Conservation (phyloP, 2,888 invertebrate species). For the Melinaea menophilus region DNA sequence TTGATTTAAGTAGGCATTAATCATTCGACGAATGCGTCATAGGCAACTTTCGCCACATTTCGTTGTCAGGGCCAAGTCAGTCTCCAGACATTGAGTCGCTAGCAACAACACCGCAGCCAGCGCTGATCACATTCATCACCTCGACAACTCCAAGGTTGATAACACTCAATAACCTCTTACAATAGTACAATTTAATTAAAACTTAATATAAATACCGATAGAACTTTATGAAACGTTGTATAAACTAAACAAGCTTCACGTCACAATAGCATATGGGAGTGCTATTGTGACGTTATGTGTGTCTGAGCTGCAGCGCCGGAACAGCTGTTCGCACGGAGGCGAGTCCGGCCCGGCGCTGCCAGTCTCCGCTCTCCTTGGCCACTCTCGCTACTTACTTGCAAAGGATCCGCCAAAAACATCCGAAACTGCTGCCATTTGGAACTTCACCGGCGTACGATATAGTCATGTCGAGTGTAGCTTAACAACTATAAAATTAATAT, state of each 20-base stretch:
- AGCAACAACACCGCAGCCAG: conserved; percentile 34
- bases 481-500: conserved; percentile 64
- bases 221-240: conserved; percentile 30
- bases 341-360: conserved; percentile 32
- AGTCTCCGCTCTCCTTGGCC: conserved; percentile 32
- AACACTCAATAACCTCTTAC: conserved; percentile 24
- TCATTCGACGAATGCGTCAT: conserved; percentile 46
- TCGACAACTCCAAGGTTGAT: conserved; percentile 47
- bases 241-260: conserved; percentile 43
- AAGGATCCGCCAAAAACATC: conserved; percentile 94
- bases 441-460: conserved; percentile 94
- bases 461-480: conserved; percentile 81
- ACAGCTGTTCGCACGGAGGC: conserved; percentile 58
- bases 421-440: conserved; percentile 94
- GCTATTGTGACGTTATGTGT: conserved; percentile 43
- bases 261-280: conserved; percentile 45
- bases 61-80: conserved; percentile 59
- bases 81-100: conserved; percentile 47
- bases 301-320: conserved; percentile 37
- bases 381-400: conserved; percentile 82
- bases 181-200: conserved; percentile 40
- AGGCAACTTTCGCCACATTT: conserved; percentile 70
- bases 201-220: conserved; percentile 38
- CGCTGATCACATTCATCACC: conserved; percentile 49
- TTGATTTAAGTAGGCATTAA: conserved; percentile 47